phyloP scores from a whole-genome alignment of 2,888 invertebrate genomes.

The Drosophila prostipennis region DNA sequence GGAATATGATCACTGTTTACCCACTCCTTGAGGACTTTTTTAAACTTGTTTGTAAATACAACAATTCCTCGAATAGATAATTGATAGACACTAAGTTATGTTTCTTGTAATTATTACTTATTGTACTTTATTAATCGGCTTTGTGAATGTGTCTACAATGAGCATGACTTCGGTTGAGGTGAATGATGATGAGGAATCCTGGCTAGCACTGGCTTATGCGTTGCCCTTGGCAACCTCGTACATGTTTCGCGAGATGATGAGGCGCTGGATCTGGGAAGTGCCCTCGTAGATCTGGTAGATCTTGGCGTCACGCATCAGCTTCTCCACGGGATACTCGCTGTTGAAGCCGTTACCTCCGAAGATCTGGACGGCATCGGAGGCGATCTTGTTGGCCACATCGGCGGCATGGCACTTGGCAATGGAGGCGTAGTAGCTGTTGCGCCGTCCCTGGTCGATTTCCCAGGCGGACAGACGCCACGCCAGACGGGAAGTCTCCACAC shows the following conservation, averaged over 20 bases:
- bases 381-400: conserved; percentile 96
- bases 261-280: conserved; percentile 97
- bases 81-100: neutral
- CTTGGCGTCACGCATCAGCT: conserved; percentile 99
- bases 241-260: conserved; percentile 93
- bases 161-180: conserved; percentile 13
- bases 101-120: conserved; percentile 52
- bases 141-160: conserved; percentile 42
- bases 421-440: conserved; percentile 94
- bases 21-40: neutral
- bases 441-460: conserved; percentile 93
- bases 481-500: conserved; percentile 93
- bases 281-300: conserved; percentile 99
- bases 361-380: conserved; percentile 97
- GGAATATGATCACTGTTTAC: neutral
- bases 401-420: conserved; percentile 97
- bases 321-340: conserved; percentile 98
- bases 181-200: conserved; percentile 9
- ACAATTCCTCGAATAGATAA: neutral
- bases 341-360: conserved; percentile 99
- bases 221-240: conserved; percentile 77
- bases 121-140: conserved; percentile 58
- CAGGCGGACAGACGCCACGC: conserved; percentile 95
- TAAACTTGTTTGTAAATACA: neutral
- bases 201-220: conserved; percentile 7